Evolutionary conservation across 2,888 invertebrate species (phyloP).

Genomic region (Drosophila cyrtoloma): DNA sequence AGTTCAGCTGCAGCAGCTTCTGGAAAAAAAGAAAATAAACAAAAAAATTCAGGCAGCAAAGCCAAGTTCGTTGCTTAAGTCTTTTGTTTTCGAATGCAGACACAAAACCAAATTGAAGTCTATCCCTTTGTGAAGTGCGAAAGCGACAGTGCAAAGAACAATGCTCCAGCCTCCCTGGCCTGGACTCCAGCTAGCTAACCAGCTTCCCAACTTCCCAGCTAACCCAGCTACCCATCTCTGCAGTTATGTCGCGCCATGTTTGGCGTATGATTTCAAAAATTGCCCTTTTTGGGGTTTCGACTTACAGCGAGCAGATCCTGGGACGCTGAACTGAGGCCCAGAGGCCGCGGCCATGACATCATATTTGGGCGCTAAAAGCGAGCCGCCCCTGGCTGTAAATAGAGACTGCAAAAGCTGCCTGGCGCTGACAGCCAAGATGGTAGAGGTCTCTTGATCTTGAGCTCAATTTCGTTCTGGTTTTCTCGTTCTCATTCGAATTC

Average conservation of each 20-base stretch:
- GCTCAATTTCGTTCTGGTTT: slow-evolving; percentile 39
- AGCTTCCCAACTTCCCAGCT: slow-evolving; percentile 8
- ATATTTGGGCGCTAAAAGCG: slow-evolving; percentile 83
- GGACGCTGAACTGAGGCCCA: slow-evolving; percentile 17
- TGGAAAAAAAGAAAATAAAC: slow-evolving; percentile 6
- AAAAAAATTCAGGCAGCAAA: slow-evolving; percentile 22
- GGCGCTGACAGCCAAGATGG: slow-evolving; percentile 65
- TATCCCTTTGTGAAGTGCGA: slow-evolving; percentile 82
- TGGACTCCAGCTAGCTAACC: slow-evolving; percentile 12
- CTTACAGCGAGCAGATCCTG: slow-evolving; percentile 62
- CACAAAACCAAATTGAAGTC: slow-evolving; percentile 79
- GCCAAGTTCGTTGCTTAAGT: slow-evolving; percentile 82
- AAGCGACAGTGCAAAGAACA: slow-evolving; percentile 83
- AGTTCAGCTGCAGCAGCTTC: slow-evolving; percentile 24
- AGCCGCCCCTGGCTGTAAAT: slow-evolving; percentile 78
- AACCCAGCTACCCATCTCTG: slow-evolving; percentile 29
- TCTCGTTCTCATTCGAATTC: slow-evolving; percentile 13
- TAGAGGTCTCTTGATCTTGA: slow-evolving; percentile 56
- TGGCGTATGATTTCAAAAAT: slow-evolving; percentile 83
- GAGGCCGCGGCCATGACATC: slow-evolving; percentile 78
- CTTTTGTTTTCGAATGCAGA: slow-evolving; percentile 82
- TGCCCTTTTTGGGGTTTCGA: slow-evolving; percentile 82
- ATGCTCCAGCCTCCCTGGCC: slow-evolving; percentile 59
- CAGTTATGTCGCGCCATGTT: slow-evolving; percentile 83
- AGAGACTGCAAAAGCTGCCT: slow-evolving; percentile 77